These are phyloP conservation scores for Jacana jacana DNA, from an alignment of 2,113 vertebrate species.

Conservation along the genomic window DNA sequence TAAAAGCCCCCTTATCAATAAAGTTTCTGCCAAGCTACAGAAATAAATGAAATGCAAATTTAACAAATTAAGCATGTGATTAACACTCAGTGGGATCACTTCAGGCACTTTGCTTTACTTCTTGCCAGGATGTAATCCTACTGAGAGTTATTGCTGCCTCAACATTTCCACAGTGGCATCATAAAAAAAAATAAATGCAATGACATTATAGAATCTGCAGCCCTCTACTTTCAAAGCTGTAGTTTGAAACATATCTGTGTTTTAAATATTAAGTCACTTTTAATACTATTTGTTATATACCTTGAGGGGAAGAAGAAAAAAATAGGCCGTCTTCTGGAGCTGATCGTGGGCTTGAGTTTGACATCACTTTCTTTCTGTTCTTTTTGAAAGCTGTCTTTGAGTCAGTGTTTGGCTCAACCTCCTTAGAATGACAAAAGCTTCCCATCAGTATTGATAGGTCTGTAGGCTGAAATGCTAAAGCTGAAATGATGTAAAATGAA, in stretches of 20 bases:
- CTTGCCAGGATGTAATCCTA: constrained; percentile 59
- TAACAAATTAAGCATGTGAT: constrained; percentile 72
- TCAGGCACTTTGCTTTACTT: constrained; percentile 52
- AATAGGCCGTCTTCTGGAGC: constrained; percentile 46
- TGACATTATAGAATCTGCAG: neutral
- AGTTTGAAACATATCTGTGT: constrained; percentile 69
- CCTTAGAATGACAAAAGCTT: constrained; percentile 68
- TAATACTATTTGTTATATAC: constrained; percentile 61
- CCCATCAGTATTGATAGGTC: constrained; percentile 41
- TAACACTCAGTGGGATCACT: constrained; percentile 54
- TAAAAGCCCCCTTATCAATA: constrained; percentile 55
- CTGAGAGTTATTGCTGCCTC: constrained; percentile 23
- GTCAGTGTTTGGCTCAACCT: constrained; percentile 50
- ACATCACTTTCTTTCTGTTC: constrained; percentile 73
- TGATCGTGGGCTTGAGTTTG: constrained; percentile 68
- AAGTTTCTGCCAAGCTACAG: constrained; percentile 27
- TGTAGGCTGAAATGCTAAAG: constrained; percentile 40
- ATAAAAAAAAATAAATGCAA: constrained; percentile 27
- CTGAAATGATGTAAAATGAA: constrained; percentile 2
- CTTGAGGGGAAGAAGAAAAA: constrained; percentile 55
- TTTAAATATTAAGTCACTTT: constrained; percentile 69
- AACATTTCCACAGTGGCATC: neutral
- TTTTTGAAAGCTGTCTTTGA: constrained; percentile 73
- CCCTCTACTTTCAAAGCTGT: constrained; percentile 44
- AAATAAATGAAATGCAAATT: constrained; percentile 69